Conservation (phyloP, 2,888 invertebrate genomes). For the Eristalis pertinax region DNA sequence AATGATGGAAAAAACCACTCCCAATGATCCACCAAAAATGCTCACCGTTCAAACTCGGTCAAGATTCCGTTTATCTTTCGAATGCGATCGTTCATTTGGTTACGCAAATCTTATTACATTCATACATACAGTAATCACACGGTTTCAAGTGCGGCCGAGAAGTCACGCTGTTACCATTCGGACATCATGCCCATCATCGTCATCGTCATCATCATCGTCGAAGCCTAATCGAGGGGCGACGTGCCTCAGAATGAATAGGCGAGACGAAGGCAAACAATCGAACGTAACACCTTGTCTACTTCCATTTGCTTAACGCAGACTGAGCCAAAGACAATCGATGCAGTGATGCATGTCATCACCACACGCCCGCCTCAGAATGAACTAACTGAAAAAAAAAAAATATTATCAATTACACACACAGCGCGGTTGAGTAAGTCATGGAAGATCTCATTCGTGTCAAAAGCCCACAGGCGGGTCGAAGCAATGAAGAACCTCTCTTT, state of each 20-base stretch:
- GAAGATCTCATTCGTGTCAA: background rate
- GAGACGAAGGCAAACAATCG: background rate
- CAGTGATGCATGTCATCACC: background rate
- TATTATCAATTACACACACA: background rate
- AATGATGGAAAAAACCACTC: background rate
- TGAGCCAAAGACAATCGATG: background rate
- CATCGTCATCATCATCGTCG: background rate
- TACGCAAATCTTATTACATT: background rate
- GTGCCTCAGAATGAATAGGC: background rate
- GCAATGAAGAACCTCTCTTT: background rate
- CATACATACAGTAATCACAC: background rate
- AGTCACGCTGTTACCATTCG: background rate
- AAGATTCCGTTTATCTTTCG: background rate
- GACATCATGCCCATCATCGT: background rate
- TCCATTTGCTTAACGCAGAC: no score
- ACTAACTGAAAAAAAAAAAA: background rate
- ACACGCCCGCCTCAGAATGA: background rate
- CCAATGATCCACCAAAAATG: background rate
- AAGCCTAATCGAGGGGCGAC: background rate
- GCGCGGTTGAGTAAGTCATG: background rate
- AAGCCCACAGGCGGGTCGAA: background rate
- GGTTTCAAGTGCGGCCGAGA: background rate
- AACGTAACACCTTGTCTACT: background rate
- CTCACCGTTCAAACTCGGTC: background rate
- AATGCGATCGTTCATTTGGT: background rate